phyloP scores from a whole-genome alignment of 2,888 invertebrate genomes.

The Nebria salina region DNA sequence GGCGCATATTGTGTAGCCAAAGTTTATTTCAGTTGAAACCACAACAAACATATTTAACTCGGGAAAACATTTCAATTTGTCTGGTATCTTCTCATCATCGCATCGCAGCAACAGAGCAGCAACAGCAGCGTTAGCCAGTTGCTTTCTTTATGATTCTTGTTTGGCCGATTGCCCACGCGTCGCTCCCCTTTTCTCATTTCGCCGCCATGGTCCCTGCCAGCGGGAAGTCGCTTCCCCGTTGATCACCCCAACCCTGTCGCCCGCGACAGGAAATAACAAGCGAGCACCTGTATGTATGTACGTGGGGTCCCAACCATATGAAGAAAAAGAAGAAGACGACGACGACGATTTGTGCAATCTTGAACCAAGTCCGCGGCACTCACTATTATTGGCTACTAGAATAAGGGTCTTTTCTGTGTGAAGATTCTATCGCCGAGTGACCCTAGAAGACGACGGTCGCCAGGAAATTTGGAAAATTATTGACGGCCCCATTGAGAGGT shows the following conservation, averaged over 20 bases:
- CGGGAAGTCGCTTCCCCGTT: not conserved
- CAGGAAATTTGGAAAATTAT: slow-evolving; percentile 1
- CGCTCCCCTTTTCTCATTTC: slow-evolving; percentile 12
- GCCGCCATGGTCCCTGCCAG: not conserved
- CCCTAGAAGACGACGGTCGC: not conserved
- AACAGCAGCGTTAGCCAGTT: not conserved
- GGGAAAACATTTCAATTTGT: slow-evolving; percentile 13
- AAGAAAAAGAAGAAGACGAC: too few relatives aligned
- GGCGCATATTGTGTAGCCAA: not conserved
- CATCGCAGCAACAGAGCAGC: not conserved
- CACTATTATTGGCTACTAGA: not conserved
- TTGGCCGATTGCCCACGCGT: slow-evolving; percentile 1
- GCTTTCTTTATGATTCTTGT: slow-evolving; percentile 20
- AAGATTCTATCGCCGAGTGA: not conserved
- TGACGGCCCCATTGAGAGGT: not conserved
- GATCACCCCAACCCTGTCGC: not conserved
- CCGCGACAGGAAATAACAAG: slow-evolving; percentile 17
- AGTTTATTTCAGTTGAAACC: slow-evolving; percentile 13
- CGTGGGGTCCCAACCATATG: too few relatives aligned
- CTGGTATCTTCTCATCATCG: not conserved
- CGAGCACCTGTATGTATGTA: slow-evolving; percentile 9
- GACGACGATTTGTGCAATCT: not conserved
- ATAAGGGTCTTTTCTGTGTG: not conserved
- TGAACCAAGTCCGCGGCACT: not conserved
- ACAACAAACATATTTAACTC: slow-evolving; percentile 16